Evolutionary conservation across 2,797 vertebrate genomes (phyloP).

Genomic region (Micrastur ruficollis): DNA sequence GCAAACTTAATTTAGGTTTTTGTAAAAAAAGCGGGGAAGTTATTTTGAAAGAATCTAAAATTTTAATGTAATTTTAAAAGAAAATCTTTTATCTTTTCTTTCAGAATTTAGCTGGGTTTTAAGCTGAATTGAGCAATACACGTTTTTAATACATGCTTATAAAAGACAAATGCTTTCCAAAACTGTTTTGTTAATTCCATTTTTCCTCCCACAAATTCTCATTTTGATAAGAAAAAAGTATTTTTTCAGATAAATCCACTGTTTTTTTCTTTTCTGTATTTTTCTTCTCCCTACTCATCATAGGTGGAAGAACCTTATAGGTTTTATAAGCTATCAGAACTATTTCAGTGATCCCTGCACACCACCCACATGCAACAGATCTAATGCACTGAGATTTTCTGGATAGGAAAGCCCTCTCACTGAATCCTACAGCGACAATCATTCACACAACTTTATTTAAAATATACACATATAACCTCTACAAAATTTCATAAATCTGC

Average conservation of each 20-base stretch:
- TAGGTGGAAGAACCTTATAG: neutral
- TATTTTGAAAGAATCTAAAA: neutral
- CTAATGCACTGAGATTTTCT: neutral
- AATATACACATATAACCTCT: neutral
- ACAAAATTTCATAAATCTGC: neutral
- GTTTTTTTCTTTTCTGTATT: neutral
- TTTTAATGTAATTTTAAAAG: neutral
- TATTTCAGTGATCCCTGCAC: neutral
- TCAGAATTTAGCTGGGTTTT: neutral
- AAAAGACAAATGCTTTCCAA: neutral
- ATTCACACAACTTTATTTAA: neutral
- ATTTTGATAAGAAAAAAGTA: neutral
- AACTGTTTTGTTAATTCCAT: neutral
- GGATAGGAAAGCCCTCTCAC: neutral
- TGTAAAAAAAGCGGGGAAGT: neutral
- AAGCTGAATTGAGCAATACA: neutral
- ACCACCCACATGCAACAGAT: neutral
- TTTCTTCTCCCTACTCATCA: neutral
- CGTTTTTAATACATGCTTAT: neutral
- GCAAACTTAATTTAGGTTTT: neutral
- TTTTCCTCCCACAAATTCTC: neutral
- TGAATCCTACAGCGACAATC: neutral
- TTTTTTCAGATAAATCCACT: neutral
- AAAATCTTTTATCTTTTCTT: neutral
- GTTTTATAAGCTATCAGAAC: neutral